Evolutionary conservation across 2,797 vertebrate genomes (phyloP).

Genomic region (Ambastaia sidthimunki): DNA sequence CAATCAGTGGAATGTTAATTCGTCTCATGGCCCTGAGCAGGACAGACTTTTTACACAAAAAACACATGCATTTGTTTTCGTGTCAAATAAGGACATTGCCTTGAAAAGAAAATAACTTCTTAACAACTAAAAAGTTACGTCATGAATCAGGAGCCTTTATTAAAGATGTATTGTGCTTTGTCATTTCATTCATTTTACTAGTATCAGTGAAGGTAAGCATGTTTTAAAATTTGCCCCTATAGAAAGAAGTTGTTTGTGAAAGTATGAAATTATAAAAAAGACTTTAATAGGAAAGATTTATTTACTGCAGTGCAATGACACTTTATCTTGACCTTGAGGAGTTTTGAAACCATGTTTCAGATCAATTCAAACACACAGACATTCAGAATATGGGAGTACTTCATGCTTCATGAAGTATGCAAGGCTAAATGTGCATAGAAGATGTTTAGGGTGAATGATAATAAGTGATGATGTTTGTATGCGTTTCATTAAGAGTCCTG

Average conservation of each 20-base stretch:
- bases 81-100: conserved; percentile 1
- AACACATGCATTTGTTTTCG: conserved; percentile 9
- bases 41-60: conserved; percentile 25
- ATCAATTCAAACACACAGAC: conserved; percentile 2
- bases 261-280: neutral
- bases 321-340: conserved; percentile 11
- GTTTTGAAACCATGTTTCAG: conserved; percentile 6
- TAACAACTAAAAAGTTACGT: too few relatives aligned
- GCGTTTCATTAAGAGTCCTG: neutral
- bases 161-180: neutral
- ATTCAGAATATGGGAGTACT: neutral
- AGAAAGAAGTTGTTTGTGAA: too few relatives aligned
- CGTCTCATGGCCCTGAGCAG: conserved; percentile 30
- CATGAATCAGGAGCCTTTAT: neutral
- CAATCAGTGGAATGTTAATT: conserved; percentile 47
- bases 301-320: neutral
- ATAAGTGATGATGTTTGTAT: too few relatives aligned
- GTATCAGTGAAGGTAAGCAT: neutral
- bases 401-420: neutral
- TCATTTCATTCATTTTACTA: neutral
- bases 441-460: too few relatives aligned
- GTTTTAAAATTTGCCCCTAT: neutral
- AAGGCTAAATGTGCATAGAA: neutral
- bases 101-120: neutral
- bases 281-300: neutral